A percentile compares a stretch with the other conserved stretches of the same genome.
Evolutionary conservation across 2,797 vertebrate species (phyloP).

Genomic region (Platyrinchus mystaceus): DNA sequence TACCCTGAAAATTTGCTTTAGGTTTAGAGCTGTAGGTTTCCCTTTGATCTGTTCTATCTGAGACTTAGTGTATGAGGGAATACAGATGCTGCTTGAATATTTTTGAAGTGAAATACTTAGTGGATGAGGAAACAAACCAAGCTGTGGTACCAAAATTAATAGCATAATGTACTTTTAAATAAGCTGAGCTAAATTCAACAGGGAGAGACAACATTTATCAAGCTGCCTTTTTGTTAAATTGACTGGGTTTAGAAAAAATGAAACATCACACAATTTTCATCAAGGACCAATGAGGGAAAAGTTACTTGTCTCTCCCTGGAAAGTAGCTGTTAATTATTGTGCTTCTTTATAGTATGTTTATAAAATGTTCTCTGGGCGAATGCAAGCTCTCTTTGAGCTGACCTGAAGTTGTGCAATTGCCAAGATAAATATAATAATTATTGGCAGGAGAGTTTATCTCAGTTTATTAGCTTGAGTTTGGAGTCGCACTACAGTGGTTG

Average conservation of each 20-base stretch:
- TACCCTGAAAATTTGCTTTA: slow-evolving; percentile 25
- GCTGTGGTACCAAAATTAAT: slow-evolving; percentile 9
- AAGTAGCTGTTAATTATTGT: not conserved
- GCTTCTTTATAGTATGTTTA: not conserved
- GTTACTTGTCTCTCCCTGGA: not conserved
- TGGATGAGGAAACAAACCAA: not conserved
- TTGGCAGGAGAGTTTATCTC: not conserved
- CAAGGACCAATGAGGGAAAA: not conserved
- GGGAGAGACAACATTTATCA: not conserved
- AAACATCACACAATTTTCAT: not conserved
- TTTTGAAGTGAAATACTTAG: slow-evolving; percentile 33
- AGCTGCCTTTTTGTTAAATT: slow-evolving; percentile 6
- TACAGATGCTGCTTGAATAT: not conserved
- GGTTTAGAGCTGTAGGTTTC: slow-evolving; percentile 24
- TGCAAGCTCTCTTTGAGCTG: not conserved
- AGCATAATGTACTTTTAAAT: not conserved
- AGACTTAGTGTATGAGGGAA: not conserved
- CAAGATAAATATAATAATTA: not conserved
- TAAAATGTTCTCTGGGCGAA: not conserved
- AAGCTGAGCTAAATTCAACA: slow-evolving; percentile 7
- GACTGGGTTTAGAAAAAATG: not conserved
- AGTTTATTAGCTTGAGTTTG: not conserved
- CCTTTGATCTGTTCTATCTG: slow-evolving; percentile 30
- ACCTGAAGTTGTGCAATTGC: not conserved
- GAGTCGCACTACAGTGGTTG: not conserved